These are phyloP conservation scores for Popillia japonica DNA, from an alignment of 1,140 invertebrate species.

Conservation along the genomic window DNA sequence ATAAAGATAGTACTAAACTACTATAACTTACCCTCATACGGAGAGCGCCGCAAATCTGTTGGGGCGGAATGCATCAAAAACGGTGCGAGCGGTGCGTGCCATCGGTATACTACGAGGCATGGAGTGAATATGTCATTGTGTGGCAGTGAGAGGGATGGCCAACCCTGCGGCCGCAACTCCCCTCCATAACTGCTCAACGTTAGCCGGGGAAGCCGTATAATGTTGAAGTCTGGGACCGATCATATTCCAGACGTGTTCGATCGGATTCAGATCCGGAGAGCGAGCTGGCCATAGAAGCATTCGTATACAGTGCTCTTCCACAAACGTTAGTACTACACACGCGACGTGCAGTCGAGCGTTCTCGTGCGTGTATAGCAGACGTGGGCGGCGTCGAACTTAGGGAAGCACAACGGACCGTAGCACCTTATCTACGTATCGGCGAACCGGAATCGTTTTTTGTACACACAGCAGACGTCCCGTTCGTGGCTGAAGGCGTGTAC, in stretches of 20 bases:
- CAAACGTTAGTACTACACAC: background rate
- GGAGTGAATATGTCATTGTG: background rate
- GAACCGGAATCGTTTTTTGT: background rate
- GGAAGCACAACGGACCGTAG: background rate
- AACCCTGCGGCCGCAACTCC: background rate
- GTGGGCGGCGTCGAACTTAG: background rate
- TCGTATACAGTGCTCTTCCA: background rate
- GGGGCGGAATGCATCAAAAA: too few relatives aligned
- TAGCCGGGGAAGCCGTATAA: background rate
- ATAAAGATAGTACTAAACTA: too few relatives aligned
- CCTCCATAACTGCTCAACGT: background rate
- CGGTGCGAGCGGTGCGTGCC: too few relatives aligned
- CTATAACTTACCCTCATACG: too few relatives aligned
- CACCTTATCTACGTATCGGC: background rate
- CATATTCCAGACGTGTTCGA: too few relatives aligned
- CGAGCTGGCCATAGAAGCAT: background rate
- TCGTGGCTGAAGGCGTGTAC: background rate
- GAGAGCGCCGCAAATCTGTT: too few relatives aligned
- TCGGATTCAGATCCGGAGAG: too few relatives aligned
- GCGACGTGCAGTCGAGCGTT: background rate
- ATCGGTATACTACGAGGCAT: background rate
- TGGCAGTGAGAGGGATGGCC: background rate
- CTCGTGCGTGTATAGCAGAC: background rate
- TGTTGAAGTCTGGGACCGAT: background rate
- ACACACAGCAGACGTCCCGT: background rate